Conservation (phyloP, 2,888 invertebrate genomes). For the Gnatocerus cornutus region DNA sequence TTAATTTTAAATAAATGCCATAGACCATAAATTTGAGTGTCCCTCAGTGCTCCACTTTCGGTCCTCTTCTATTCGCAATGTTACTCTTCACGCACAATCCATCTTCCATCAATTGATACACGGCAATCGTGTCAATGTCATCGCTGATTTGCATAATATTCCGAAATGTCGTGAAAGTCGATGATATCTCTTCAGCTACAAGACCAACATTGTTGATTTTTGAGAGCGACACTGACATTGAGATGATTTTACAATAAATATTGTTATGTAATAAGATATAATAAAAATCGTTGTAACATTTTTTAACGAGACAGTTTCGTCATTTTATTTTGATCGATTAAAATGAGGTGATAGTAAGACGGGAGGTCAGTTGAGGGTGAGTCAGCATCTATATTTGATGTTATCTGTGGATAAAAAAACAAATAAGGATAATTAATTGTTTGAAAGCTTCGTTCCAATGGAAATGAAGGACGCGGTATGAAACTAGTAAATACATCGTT, state of each 20-base stretch:
- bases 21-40: conserved; percentile 13
- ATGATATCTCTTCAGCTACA: conserved; percentile 15
- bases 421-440: conserved; percentile 1
- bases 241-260: background rate
- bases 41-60: no score
- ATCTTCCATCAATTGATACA: conserved; percentile 6
- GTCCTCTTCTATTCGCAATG: no score
- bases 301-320: conserved; percentile 4
- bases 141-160: conserved; percentile 34
- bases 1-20: conserved; percentile 39
- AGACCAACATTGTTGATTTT: conserved; percentile 15
- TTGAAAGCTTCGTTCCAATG: no score
- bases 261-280: background rate
- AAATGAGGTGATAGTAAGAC: background rate
- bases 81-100: conserved; percentile 1
- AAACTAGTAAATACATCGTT: no score
- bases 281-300: conserved; percentile 2
- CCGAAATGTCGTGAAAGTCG: conserved; percentile 36
- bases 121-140: conserved; percentile 39
- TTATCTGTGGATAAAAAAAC: background rate
- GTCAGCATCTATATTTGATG: background rate
- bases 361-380: background rate
- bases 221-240: conserved; percentile 3
- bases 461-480: no score
- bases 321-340: background rate